phyloP scores from a whole-genome alignment of 2,113 vertebrate genomes.

The Planiliza haematocheilus region DNA sequence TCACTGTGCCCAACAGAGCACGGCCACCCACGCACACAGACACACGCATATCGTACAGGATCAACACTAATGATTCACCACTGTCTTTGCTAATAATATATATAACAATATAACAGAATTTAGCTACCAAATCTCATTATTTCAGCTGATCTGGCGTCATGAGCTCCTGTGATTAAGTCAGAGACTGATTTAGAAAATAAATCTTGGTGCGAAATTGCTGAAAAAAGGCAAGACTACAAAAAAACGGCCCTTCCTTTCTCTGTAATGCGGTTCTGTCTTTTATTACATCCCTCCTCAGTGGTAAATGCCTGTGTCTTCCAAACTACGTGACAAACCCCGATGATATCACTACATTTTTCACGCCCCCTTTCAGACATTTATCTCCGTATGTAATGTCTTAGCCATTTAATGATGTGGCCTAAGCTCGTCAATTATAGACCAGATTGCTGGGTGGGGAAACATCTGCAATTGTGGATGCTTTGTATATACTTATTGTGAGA shows the following conservation, averaged over 20 bases:
- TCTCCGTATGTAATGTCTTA: no score
- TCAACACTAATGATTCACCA: conserved; percentile 11
- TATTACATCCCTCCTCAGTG: neutral
- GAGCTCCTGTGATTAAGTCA: conserved; percentile 8
- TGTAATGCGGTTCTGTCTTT: neutral
- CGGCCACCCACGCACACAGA: conserved; percentile 3
- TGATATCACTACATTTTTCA: no score
- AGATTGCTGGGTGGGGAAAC: no score
- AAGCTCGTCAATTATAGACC: no score
- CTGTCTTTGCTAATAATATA: conserved; percentile 9
- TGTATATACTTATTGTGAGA: no score
- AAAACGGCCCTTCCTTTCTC: neutral
- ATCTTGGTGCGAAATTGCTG: neutral
- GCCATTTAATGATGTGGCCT: no score
- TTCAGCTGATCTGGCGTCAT: conserved; percentile 25
- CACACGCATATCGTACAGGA: neutral
- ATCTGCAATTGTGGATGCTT: no score
- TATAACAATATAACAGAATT: conserved; percentile 20
- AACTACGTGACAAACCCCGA: no score
- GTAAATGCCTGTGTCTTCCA: no score
- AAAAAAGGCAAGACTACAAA: neutral
- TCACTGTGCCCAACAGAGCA: conserved; percentile 6
- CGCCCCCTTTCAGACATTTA: no score
- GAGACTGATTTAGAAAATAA: neutral
- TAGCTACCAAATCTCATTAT: conserved; percentile 1